These are phyloP conservation scores for Panzeria rudis DNA, from an alignment of 2,888 invertebrate genomes.

Conservation along the genomic window DNA sequence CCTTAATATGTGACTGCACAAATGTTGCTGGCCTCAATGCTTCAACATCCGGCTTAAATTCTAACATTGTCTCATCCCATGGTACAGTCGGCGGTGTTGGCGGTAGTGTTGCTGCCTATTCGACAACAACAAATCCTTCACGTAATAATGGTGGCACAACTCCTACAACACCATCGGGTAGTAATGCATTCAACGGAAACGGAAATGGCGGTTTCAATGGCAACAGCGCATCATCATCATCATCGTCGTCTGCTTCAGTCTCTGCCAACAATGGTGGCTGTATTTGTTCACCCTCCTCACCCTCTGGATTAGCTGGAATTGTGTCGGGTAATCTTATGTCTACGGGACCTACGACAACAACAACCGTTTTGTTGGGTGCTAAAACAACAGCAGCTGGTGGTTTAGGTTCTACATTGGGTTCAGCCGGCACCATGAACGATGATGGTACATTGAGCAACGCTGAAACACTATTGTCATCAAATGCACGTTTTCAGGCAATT, in stretches of 20 bases:
- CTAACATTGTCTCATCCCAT: constrained; percentile 69
- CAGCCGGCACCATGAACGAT: constrained; percentile 80
- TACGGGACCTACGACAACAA: constrained; percentile 83
- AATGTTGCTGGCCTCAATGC: constrained; percentile 80
- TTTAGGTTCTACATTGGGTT: constrained; percentile 75
- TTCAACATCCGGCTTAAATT: constrained; percentile 75
- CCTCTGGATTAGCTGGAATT: constrained; percentile 77
- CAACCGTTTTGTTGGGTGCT: constrained; percentile 82
- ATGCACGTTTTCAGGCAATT: constrained; percentile 94
- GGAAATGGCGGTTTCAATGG: constrained; percentile 75
- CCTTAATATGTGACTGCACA: constrained; percentile 83
- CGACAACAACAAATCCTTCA: constrained; percentile 81
- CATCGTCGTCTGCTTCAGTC: constrained; percentile 71
- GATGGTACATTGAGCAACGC: constrained; percentile 87
- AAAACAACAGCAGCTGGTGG: constrained; percentile 79
- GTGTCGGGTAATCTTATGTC: constrained; percentile 82
- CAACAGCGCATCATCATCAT: constrained; percentile 70
- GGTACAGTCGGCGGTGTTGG: constrained; percentile 64
- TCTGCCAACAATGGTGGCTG: constrained; percentile 74
- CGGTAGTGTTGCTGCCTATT: constrained; percentile 78
- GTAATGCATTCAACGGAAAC: constrained; percentile 74
- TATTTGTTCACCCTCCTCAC: constrained; percentile 67
- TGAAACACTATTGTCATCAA: constrained; percentile 93
- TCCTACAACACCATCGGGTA: constrained; percentile 79
- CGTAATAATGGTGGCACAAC: constrained; percentile 80